Evolutionary conservation across 2,888 invertebrate species (phyloP), one percentile per base, ranked within the genome.

Genomic region (Drosophila hamatofila): DNA sequence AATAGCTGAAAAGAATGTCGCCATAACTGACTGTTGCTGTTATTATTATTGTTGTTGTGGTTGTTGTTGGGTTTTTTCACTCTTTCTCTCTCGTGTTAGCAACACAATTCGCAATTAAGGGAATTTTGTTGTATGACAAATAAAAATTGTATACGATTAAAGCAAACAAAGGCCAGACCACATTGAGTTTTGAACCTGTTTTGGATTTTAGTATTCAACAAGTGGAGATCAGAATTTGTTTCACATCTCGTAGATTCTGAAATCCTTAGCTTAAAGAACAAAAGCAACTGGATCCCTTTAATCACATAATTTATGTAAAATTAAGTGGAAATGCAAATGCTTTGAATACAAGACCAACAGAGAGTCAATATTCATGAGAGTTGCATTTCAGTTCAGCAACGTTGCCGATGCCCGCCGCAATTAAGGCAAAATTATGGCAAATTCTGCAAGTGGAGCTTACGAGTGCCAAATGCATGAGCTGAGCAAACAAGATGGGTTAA

Each of bases 241-340:
- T 55, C 71, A 62, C 64, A 63, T 61, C 27, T 46, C 35, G 35
- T 42, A 42, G 21, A 41, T 33, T 67, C 51, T 56, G 37, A 41
- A 59, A 56, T 62, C 33, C 72, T 72, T 52, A 39, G 54, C 39
- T 1, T 6, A 9, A 25, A 49, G 72, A 77, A 81, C 80, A 83
- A 87, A 75, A 72, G 44, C 44, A 46, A 66, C 55, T 42, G 70
- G 54, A 69, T 63, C 56, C 62, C 67, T 63, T 55, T 72, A 85
- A 87, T 83, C 63, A 64, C 69, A 72, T 75, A 78, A 87, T 86
- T 86, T 86, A 86, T 85, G 74, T 72, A 56, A 77, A 74, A 73
- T 80, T 73, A 77, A 83, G 68, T 75, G 75, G 68, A 76, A 54
- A 55, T 62, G 61, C 54, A 48, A 60, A 55, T 55, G 18, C 21